phyloP scores from a whole-genome alignment of 2,888 invertebrate species.

The Nebria salina region DNA sequence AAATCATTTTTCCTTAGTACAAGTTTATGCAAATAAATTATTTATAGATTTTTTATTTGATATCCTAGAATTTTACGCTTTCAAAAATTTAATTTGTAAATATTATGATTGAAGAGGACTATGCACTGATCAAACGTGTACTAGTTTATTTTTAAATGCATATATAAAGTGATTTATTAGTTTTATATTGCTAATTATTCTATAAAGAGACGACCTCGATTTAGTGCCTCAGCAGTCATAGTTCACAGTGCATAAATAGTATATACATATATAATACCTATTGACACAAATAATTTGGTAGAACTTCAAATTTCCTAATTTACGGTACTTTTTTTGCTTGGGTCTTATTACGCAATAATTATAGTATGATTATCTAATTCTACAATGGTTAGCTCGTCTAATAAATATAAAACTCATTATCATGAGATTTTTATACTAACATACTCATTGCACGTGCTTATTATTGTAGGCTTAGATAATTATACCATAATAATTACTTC shows the following conservation, averaged over 20 bases:
- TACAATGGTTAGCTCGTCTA: too few species aligned
- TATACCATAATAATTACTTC: too few species aligned
- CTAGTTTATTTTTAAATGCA: background rate
- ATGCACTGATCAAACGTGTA: background rate
- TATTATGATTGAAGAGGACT: background rate
- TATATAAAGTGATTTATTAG: slow-evolving; percentile 9
- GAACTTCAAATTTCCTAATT: too few species aligned
- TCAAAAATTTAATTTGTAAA: background rate
- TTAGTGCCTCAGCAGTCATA: background rate
- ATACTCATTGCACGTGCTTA: too few species aligned
- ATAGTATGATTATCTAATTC: too few species aligned
- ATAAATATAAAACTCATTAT: too few species aligned
- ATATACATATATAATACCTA: too few species aligned
- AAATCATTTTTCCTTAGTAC: background rate
- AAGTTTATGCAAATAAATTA: background rate
- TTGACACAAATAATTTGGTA: too few species aligned
- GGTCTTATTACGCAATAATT: too few species aligned
- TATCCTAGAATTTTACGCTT: background rate
- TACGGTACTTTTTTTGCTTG: too few species aligned
- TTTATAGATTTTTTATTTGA: background rate
- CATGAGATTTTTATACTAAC: too few species aligned
- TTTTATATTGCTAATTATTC: background rate
- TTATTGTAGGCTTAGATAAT: too few species aligned
- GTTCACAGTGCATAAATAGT: background rate
- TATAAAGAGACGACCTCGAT: slow-evolving; percentile 12